phyloP scores from a whole-genome alignment of 2,797 vertebrate species.

The Sebastes steindachneri region DNA sequence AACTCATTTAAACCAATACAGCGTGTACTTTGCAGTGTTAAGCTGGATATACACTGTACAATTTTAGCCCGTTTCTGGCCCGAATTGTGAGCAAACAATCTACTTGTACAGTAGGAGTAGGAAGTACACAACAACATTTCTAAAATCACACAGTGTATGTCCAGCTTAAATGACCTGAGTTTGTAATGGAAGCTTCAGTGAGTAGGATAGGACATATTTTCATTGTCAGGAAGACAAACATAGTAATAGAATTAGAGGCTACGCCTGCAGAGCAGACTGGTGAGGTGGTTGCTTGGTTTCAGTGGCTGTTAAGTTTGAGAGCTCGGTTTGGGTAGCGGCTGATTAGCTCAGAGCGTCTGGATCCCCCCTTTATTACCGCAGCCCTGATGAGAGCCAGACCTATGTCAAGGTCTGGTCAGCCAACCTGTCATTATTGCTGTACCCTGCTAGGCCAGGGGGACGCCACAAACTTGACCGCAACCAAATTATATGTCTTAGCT shows the following conservation, averaged over 20 bases:
- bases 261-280: slow-evolving; percentile 31
- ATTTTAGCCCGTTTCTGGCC: no score
- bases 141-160: no score
- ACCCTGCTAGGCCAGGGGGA: slow-evolving; percentile 60
- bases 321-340: slow-evolving; percentile 60
- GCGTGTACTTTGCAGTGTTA: not conserved
- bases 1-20: slow-evolving; percentile 9
- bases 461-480: slow-evolving; percentile 65
- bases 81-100: no score
- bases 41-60: no score
- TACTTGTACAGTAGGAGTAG: no score
- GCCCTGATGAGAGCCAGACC: slow-evolving; percentile 73
- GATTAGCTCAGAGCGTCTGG: slow-evolving; percentile 68
- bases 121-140: no score
- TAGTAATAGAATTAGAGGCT: slow-evolving; percentile 20
- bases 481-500: slow-evolving; percentile 72
- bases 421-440: slow-evolving; percentile 76
- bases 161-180: not conserved
- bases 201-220: slow-evolving; percentile 19
- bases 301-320: slow-evolving; percentile 71
- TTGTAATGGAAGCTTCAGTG: slow-evolving; percentile 2
- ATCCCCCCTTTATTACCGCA: slow-evolving; percentile 56
- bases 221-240: slow-evolving; percentile 13
- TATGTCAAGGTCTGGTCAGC: slow-evolving; percentile 80
- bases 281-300: slow-evolving; percentile 52